Percentiles rank a stretch among this genome's conserved stretches.
These are phyloP conservation scores for Drosophila sproati DNA, from an alignment of 1,140 invertebrate genomes.

Conservation along the genomic window DNA sequence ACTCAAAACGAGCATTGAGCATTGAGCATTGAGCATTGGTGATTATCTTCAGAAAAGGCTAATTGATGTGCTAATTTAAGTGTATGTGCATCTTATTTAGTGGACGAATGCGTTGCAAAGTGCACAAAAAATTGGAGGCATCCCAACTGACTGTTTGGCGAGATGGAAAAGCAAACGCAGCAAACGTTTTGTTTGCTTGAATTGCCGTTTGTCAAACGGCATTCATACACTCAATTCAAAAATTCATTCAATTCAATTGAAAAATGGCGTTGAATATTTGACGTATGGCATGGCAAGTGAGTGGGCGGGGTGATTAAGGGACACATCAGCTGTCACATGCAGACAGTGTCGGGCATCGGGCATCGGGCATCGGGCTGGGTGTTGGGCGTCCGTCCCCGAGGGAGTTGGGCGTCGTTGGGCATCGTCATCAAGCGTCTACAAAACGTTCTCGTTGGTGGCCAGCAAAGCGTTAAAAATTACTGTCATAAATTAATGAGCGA, in stretches of 20 bases:
- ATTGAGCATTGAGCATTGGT: no score
- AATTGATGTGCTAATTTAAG: no score
- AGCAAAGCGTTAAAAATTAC: slow-evolving; percentile 80
- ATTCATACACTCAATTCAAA: slow-evolving; percentile 66
- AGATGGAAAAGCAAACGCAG: slow-evolving; percentile 17
- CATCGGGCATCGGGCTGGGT: no score
- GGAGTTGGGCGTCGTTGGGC: neutral
- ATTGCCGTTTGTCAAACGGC: slow-evolving; percentile 42
- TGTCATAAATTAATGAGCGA: slow-evolving; percentile 81
- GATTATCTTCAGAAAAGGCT: no score
- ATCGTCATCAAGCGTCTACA: slow-evolving; percentile 6
- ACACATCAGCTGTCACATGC: slow-evolving; percentile 69
- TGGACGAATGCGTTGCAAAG: neutral
- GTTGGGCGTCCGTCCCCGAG: neutral
- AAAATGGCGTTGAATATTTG: slow-evolving; percentile 75
- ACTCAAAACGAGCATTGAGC: no score
- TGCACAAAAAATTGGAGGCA: neutral
- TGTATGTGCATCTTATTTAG: no score
- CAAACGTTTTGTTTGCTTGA: slow-evolving; percentile 36
- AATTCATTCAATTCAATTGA: slow-evolving; percentile 81
- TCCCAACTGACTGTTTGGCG: neutral
- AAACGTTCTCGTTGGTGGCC: slow-evolving; percentile 46
- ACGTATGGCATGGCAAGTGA: slow-evolving; percentile 50
- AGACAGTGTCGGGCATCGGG: slow-evolving; percentile 15
- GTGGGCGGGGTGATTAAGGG: slow-evolving; percentile 1